Evolutionary conservation across 2,888 invertebrate genomes (phyloP), one percentile per base, ranked within the genome.

Genomic region (Ormyrus rosae): DNA sequence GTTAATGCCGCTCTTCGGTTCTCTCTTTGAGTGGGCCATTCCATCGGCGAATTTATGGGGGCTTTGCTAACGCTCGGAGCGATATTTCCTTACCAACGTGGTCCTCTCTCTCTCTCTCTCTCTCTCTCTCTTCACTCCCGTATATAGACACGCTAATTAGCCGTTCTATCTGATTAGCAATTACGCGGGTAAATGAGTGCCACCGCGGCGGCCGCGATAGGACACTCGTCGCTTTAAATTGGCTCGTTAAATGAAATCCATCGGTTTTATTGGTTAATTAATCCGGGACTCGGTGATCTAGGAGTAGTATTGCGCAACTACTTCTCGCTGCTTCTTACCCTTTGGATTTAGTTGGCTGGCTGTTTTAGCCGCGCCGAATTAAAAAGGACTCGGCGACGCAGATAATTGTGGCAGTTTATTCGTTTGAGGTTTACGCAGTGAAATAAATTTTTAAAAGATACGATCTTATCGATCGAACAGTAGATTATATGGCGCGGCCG

Each of bases 231-330:
- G 45, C 45, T 45, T 75, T 79, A 64, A 81, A 76, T 76, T 68
- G 58, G 11, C 71, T 78, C 79, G 64, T 81, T 71, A 68, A 81
- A 68, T 61, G 61, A 72, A 78, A 81, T 75, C 55, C 53, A 73
- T 69, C 51, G 55, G 9, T 78, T 78, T 76, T 73, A 77, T 77
- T 81, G 76, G 69, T 67, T 81, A 81, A 79, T 79, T 79, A 77
- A 79, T 82, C 51, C 73, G 55, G 58, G 55, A 78, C 72, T 68
- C 13, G 34, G n/a, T 34, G 10, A n/a, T 74, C 19, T 9, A 34
- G 19, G 11, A 68, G 19, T 19, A 19, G 19, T 19, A 19, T 19
- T 19, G 19, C 19, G 19, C 19, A 19, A 19, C 19, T 19, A 19
- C 19, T 19, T 19, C 19, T 19, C 19, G 19, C 19, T 19, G 19